Conservation (phyloP, 2,888 invertebrate genomes). For the Anoplius nigerrimus region DNA sequence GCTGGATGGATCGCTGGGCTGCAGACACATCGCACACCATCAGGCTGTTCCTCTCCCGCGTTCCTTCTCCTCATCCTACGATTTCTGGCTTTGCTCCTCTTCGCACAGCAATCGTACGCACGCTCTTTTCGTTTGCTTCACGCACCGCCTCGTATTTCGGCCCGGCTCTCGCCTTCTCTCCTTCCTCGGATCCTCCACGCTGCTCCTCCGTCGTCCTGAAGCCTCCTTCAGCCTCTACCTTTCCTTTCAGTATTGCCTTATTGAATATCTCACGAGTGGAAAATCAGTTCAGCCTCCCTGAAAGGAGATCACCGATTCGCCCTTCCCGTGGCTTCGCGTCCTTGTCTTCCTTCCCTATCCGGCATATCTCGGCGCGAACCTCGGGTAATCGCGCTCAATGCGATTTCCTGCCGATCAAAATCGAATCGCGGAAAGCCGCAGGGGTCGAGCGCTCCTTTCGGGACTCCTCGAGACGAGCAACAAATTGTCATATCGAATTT, state of each 20-base stretch:
- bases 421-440: constrained; percentile 57
- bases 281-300: constrained; percentile 68
- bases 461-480: constrained; percentile 40
- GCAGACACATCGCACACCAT: constrained; percentile 33
- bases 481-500: constrained; percentile 49
- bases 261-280: constrained; percentile 73
- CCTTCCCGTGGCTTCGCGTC: constrained; percentile 39
- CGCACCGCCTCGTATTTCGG: constrained; percentile 39
- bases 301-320: constrained; percentile 61
- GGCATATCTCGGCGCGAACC: constrained; percentile 41
- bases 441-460: neutral
- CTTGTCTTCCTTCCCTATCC: constrained; percentile 36
- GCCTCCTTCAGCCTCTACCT: constrained; percentile 58
- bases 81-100: constrained; percentile 52
- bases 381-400: constrained; percentile 68
- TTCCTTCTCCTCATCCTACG: constrained; percentile 20
- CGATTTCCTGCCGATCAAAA: constrained; percentile 69
- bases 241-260: constrained; percentile 71
- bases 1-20: constrained; percentile 27
- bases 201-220: constrained; percentile 49
- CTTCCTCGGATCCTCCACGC: constrained; percentile 17
- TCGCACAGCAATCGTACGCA: constrained; percentile 35
- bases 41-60: neutral
- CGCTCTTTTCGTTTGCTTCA: constrained; percentile 54
- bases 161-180: constrained; percentile 18